Percentiles rank a stretch among this genome's conserved stretches.
These are phyloP conservation scores for Ciconia boyciana DNA, from an alignment of 2,113 vertebrate species.

Conservation along the genomic window DNA sequence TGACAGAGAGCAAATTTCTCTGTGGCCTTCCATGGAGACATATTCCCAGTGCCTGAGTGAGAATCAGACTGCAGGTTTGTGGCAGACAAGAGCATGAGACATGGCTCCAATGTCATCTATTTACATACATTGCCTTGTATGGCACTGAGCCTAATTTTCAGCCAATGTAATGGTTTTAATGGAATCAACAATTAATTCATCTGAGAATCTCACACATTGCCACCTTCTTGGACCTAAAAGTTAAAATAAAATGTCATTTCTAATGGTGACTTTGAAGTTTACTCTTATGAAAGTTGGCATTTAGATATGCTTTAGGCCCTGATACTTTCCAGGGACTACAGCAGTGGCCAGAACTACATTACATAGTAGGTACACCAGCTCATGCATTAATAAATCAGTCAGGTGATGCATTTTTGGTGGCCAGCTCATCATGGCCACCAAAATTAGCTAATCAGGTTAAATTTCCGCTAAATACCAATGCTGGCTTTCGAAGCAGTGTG, in stretches of 20 bases:
- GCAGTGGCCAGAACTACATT: not conserved
- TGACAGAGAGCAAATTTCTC: not conserved
- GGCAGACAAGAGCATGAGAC: not conserved
- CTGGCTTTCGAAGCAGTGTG: not conserved
- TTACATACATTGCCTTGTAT: rapidly evolving
- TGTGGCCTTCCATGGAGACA: not conserved
- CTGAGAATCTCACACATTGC: not conserved
- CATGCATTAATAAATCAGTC: not conserved
- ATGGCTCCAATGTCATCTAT: not conserved
- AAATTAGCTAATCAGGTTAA: not conserved
- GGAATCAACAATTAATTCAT: not conserved
- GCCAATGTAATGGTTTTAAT: not conserved
- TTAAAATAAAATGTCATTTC: not conserved
- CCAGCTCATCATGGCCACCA: not conserved
- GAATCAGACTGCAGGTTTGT: not conserved
- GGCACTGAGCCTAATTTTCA: not conserved
- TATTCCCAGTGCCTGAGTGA: not conserved
- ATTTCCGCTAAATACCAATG: not conserved
- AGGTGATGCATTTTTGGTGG: not conserved
- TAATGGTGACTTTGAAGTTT: not conserved
- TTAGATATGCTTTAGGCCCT: not conserved
- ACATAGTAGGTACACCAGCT: not conserved
- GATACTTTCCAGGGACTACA: not conserved
- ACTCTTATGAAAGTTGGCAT: not conserved
- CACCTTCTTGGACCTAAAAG: not conserved